These are phyloP conservation scores for Entomobrya multifasciata DNA, from an alignment of 2,888 invertebrate species.

Conservation along the genomic window DNA sequence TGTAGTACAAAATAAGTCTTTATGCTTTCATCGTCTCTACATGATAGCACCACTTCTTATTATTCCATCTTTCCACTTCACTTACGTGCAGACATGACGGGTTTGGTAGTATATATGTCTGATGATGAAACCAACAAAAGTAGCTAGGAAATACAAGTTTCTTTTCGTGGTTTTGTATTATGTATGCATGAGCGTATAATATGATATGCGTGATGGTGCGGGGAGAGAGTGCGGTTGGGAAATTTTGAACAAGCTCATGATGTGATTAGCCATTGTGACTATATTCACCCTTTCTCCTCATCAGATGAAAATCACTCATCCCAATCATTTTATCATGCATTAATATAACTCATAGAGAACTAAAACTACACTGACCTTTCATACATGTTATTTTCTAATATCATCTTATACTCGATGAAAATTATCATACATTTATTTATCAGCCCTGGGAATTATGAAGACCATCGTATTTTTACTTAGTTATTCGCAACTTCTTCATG, in stretches of 20 bases:
- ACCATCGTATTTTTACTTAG: too few relatives aligned
- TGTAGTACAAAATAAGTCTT: slow-evolving; percentile 38
- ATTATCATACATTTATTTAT: too few relatives aligned
- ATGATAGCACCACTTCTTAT: slow-evolving; percentile 1
- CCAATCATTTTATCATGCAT: slow-evolving; percentile 9
- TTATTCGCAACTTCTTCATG: too few relatives aligned
- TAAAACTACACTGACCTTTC: too few relatives aligned
- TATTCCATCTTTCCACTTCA: slow-evolving; percentile 53
- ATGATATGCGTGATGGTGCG: slow-evolving; percentile 9
- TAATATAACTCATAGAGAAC: too few relatives aligned
- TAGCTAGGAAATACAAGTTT: neutral
- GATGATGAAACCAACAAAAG: slow-evolving; percentile 36
- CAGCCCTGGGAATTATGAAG: too few relatives aligned
- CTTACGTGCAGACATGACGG: neutral
- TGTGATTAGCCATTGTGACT: slow-evolving; percentile 35
- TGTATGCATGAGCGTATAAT: neutral
- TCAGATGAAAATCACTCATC: slow-evolving; percentile 55
- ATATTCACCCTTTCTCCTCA: slow-evolving; percentile 19
- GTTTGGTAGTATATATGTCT: too few relatives aligned
- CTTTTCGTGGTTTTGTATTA: slow-evolving; percentile 1
- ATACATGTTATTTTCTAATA: too few relatives aligned
- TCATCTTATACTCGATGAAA: too few relatives aligned
- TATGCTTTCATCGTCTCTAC: neutral
- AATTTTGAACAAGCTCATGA: slow-evolving; percentile 26
- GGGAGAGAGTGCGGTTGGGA: slow-evolving; percentile 14